These are phyloP conservation scores for Polyploca ridens DNA, from an alignment of 2,888 invertebrate genomes.

Conservation along the genomic window DNA sequence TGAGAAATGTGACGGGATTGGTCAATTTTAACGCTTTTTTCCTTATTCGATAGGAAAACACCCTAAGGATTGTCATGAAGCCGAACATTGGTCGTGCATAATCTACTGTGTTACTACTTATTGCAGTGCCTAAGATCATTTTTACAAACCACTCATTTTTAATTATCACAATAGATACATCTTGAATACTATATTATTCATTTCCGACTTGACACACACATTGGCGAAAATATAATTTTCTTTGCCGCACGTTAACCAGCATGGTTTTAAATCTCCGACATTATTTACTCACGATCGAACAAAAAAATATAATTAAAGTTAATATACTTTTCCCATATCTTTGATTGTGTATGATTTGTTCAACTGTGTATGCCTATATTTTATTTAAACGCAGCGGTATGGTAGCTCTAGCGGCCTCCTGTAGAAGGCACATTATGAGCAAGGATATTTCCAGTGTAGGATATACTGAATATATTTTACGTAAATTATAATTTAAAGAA, in stretches of 20 bases:
- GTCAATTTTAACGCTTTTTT: neutral
- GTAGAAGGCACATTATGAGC: neutral
- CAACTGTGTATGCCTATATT: neutral
- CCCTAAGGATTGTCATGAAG: neutral
- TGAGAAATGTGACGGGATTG: neutral
- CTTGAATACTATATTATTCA: neutral
- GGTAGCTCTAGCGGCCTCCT: neutral
- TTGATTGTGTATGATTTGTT: neutral
- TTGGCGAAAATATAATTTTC: neutral
- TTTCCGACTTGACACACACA: neutral
- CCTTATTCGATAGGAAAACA: neutral
- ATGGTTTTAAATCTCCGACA: neutral
- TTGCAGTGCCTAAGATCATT: neutral
- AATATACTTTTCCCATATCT: neutral
- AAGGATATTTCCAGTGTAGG: neutral
- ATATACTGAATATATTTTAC: no score
- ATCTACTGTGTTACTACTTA: neutral
- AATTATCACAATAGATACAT: conserved; percentile 7
- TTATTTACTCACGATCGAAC: neutral
- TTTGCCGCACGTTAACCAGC: neutral
- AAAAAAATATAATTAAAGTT: no score
- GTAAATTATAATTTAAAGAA: no score
- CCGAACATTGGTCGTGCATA: neutral
- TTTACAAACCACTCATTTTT: neutral
- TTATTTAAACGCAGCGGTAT: neutral